A percentile compares a stretch with the other conserved stretches of the same genome.
Conservation (phyloP, 2,113 vertebrate species). For the Aegithalos caudatus region DNA sequence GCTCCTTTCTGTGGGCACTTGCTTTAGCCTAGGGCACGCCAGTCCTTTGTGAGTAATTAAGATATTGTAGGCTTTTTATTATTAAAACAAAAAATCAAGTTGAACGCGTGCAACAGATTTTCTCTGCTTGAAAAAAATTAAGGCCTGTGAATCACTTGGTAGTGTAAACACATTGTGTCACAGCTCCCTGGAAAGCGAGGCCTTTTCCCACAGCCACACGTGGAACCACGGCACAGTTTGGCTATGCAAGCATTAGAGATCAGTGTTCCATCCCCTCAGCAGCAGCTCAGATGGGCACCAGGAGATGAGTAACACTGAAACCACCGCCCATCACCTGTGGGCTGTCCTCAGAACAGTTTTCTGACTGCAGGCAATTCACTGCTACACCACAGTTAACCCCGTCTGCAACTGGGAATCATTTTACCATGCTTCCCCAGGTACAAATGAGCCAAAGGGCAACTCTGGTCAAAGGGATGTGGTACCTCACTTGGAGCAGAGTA, state of each 20-base stretch:
- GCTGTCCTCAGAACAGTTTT: neutral
- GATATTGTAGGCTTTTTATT: neutral
- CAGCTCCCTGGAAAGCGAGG: neutral
- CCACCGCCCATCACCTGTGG: accelerated
- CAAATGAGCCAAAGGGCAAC: neutral
- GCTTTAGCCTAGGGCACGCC: accelerated
- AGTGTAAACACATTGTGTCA: neutral
- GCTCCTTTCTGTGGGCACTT: neutral
- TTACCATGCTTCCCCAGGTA: neutral
- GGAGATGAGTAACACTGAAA: neutral
- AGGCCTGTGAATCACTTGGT: neutral
- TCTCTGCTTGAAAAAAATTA: neutral
- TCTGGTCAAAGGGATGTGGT: neutral
- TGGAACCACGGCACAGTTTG: neutral
- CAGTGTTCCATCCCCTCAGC: neutral
- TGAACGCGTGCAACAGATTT: neutral
- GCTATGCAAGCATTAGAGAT: neutral
- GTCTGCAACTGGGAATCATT: neutral
- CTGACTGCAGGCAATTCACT: neutral
- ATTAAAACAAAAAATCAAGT: neutral
- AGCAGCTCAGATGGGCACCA: neutral
- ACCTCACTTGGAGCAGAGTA: neutral
- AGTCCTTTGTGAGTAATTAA: neutral
- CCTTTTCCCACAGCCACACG: neutral
- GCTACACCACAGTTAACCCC: neutral